These are phyloP conservation scores for Tholera decimalis DNA, from an alignment of 2,888 invertebrate species.

Conservation along the genomic window DNA sequence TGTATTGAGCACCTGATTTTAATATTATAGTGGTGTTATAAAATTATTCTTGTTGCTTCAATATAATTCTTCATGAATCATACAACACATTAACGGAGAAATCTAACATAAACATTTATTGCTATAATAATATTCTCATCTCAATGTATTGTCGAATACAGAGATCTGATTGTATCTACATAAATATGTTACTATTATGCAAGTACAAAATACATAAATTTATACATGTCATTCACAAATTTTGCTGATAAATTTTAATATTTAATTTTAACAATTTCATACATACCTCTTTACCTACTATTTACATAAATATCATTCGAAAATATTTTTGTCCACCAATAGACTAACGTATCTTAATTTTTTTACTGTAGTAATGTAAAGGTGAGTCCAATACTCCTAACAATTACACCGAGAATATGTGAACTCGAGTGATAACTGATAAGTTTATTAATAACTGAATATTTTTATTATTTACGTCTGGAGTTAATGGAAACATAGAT, in stretches of 20 bases:
- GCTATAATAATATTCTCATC: conserved; percentile 51
- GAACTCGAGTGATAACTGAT: conserved; percentile 63
- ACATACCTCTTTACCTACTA: conserved; percentile 78
- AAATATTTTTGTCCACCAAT: conserved; percentile 81
- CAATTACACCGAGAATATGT: conserved; percentile 63
- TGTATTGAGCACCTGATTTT: conserved; percentile 65
- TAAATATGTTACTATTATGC: conserved; percentile 60
- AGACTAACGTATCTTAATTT: conserved; percentile 70
- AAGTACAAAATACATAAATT: conserved; percentile 65
- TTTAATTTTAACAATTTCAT: conserved; percentile 84
- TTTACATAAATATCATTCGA: conserved; percentile 87
- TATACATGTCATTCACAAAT: conserved; percentile 69
- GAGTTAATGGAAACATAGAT: conserved; percentile 40
- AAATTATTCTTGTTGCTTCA: conserved; percentile 44
- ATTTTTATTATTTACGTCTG: conserved; percentile 38
- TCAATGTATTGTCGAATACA: conserved; percentile 62
- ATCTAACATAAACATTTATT: conserved; percentile 55
- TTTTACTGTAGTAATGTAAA: conserved; percentile 54
- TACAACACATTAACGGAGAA: conserved; percentile 48
- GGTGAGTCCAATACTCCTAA: conserved; percentile 60
- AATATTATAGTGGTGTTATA: conserved; percentile 44
- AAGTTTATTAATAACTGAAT: conserved; percentile 48
- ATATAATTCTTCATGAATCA: conserved; percentile 40
- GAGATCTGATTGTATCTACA: conserved; percentile 50
- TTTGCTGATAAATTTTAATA: conserved; percentile 78